Base-by-base conservation (phyloP, 2,888 invertebrate species). In the Sericinus montela region DNA sequence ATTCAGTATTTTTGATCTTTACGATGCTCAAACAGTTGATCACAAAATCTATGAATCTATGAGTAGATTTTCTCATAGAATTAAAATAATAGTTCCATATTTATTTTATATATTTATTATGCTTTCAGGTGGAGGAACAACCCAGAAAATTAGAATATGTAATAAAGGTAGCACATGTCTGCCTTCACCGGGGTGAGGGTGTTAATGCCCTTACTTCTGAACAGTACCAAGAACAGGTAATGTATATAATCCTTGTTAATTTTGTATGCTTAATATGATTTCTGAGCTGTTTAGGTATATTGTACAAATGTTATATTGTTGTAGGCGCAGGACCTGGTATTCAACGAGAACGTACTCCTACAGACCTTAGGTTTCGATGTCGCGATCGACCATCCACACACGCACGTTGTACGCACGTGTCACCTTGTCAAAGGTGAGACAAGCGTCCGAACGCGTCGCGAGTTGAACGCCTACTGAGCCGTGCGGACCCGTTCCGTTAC, bases 301-400 rank as follows among this genome's bases (percentile, higher is more conserved):
- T 42, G n/a, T 34, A 32, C n/a, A 15, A 14, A 2, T 15, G 15
- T 29, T 11, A 10, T 16, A 15, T 58, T 55, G 49, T 78, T 75
- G 53, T 94, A 95, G 89, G 95, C 97, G 54, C 96, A 97, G 81
- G 97, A 98, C 86, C 91, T 99, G 66, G 98, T 98, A 46, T 95
- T 95, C 86, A 97, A 98, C 88, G 99, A 99, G 90, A 99, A 98
- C 84, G 95, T 98, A 53, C 91, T 99, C 52, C 93, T 99, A 56
- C 98, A 98, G 91, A 99, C 98, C 10, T 91, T 99, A 76, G 98
- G 98, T 56, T 99, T 99, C 89, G 98, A 98, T 89, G 96, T 99
- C 54, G 97, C 96, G 60, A 98, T 99, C 70, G 98, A 98, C 86
- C 98, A 99, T 90, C 99, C 99, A 1, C 98, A 99, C 82, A 97